A percentile compares a stretch with the other conserved stretches of the same genome.
These are phyloP conservation scores for Alethe diademata DNA, from an alignment of 2,113 vertebrate genomes.

Conservation along the genomic window DNA sequence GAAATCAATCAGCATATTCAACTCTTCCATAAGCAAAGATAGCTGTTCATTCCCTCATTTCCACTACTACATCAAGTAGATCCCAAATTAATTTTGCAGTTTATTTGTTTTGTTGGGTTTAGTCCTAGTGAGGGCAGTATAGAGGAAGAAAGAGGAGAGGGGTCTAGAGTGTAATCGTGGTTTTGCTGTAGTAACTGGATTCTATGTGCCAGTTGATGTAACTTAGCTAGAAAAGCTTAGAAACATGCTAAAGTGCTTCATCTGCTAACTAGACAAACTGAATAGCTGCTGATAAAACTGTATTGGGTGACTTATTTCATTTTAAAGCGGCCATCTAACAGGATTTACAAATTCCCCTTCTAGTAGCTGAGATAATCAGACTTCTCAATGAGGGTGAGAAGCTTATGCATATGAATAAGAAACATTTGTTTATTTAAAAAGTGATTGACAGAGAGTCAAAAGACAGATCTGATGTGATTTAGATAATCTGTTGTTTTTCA, in stretches of 20 bases:
- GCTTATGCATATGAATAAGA: not conserved
- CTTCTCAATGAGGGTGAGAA: not conserved
- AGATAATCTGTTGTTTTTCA: not conserved
- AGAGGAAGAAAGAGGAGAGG: not conserved
- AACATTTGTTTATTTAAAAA: conserved; percentile 5
- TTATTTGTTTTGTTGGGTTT: not conserved
- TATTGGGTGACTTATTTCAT: not conserved
- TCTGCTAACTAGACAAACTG: not conserved
- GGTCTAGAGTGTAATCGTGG: not conserved
- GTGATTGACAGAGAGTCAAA: not conserved
- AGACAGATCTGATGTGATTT: not conserved
- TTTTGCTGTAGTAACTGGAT: not conserved
- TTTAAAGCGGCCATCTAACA: not conserved
- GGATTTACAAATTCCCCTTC: not conserved
- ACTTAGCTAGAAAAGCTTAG: not conserved
- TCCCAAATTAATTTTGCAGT: not conserved
- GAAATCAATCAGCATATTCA: not conserved
- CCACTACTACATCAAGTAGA: not conserved
- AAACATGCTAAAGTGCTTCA: not conserved
- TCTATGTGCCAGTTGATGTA: not conserved
- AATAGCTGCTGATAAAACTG: not conserved
- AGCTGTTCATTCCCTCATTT: not conserved
- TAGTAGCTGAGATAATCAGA: conserved; percentile 8
- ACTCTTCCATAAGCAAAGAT: not conserved
- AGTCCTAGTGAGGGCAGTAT: not conserved